Percentiles rank a stretch among this genome's conserved stretches.
phyloP scores from a whole-genome alignment of 2,888 invertebrate genomes.

The Xestoiulus laeticollis region DNA sequence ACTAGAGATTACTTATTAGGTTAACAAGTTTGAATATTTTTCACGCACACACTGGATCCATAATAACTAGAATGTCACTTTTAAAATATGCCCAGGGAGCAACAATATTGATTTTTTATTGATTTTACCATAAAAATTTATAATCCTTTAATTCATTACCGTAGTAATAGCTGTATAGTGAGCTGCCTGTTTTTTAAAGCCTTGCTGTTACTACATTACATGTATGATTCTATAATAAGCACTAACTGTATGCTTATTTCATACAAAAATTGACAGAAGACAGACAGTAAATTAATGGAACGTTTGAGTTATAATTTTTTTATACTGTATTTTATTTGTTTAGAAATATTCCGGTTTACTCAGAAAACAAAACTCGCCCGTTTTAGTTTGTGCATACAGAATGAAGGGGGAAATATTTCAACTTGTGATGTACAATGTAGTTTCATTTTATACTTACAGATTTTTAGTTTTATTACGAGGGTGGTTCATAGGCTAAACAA shows the following conservation, averaged over 20 bases:
- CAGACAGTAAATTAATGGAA: neutral
- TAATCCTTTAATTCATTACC: too few species aligned
- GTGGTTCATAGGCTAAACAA: neutral
- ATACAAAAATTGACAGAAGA: neutral
- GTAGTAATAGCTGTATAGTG: too few species aligned
- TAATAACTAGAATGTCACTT: neutral
- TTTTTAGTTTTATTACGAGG: neutral
- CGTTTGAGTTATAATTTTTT: neutral
- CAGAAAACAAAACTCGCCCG: neutral
- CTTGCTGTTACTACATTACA: too few species aligned
- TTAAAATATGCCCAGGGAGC: neutral
- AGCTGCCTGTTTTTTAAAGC: too few species aligned
- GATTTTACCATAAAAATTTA: neutral
- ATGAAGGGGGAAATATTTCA: too few species aligned
- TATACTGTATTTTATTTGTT: neutral
- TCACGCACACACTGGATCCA: neutral
- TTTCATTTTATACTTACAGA: too few species aligned
- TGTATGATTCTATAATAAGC: too few species aligned
- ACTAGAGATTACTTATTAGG: constrained; percentile 3
- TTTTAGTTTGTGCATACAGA: neutral
- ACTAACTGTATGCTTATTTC: too few species aligned
- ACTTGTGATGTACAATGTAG: too few species aligned
- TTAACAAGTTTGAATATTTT: neutral
- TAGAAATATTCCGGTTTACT: neutral
- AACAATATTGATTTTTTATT: neutral